These are phyloP conservation scores for Alviniconcha marisindica DNA, from an alignment of 1,140 invertebrate species.

Conservation along the genomic window DNA sequence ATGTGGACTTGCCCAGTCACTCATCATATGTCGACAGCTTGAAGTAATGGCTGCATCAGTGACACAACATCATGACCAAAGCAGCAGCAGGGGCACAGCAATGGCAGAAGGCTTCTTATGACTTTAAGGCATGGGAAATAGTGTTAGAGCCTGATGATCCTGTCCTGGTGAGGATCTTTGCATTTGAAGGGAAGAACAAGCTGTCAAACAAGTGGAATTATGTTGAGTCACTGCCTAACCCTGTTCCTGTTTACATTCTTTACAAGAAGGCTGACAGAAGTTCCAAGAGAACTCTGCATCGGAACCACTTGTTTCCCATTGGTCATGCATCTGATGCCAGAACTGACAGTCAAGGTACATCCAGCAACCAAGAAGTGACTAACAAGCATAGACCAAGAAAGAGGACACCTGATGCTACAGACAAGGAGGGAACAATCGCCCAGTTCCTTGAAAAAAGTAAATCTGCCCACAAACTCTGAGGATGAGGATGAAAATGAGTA, in stretches of 20 bases:
- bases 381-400: no score
- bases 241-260: constrained; percentile 45
- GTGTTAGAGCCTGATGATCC: constrained; percentile 34
- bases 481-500: no score
- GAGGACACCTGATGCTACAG: no score
- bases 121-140: constrained; percentile 35
- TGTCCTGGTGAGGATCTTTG: constrained; percentile 40
- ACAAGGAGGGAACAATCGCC: no score
- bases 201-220: constrained; percentile 42
- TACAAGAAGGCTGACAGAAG: constrained; percentile 16
- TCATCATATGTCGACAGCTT: constrained; percentile 12
- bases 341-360: no score
- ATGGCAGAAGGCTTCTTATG: constrained; percentile 30
- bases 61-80: constrained; percentile 5
- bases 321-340: no score
- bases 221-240: constrained; percentile 30
- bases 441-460: no score
- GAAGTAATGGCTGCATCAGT: constrained; percentile 18
- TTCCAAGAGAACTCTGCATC: constrained; percentile 36
- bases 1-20: no score
- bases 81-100: neutral
- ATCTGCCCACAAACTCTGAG: no score
- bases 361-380: no score
- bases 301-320: constrained; percentile 45
- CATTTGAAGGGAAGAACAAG: constrained; percentile 43